Percentiles rank a stretch among this genome's conserved stretches.
Evolutionary conservation across 1,140 invertebrate species (phyloP).

Genomic region (Drosophila subobscura): DNA sequence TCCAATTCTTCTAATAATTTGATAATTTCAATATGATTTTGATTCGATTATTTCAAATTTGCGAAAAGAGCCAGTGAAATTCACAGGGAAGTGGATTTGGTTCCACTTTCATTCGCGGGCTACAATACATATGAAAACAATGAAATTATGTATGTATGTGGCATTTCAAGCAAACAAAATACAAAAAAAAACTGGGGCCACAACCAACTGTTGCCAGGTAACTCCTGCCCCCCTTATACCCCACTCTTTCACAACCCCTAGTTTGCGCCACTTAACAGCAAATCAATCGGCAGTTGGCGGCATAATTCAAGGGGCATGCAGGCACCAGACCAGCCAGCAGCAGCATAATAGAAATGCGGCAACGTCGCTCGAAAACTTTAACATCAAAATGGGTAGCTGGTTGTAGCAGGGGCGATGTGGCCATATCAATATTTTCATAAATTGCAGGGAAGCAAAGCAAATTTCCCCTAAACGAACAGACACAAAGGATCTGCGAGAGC

Average conservation of each 20-base stretch:
- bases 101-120: too few relatives aligned
- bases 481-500: too few relatives aligned
- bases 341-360: constrained; percentile 53
- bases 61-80: too few relatives aligned
- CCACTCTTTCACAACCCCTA: constrained; percentile 11
- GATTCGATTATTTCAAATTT: too few relatives aligned
- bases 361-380: constrained; percentile 34
- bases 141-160: too few relatives aligned
- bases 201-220: constrained; percentile 78
- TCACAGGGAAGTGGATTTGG: too few relatives aligned
- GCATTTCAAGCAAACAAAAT: too few relatives aligned
- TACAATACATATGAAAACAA: too few relatives aligned
- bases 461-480: too few relatives aligned
- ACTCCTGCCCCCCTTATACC: constrained; percentile 9
- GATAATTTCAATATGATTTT: too few relatives aligned
- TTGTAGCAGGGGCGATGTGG: constrained; percentile 40
- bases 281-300: constrained; percentile 46
- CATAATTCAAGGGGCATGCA: constrained; percentile 47
- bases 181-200: constrained; percentile 46
- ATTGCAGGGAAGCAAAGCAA: constrained; percentile 43
- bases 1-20: too few relatives aligned
- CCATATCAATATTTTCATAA: constrained; percentile 64
- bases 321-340: not conserved
- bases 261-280: constrained; percentile 2
- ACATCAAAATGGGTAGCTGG: not conserved